Base-by-base conservation (phyloP, 2,113 vertebrate species). In the Dolichotis patagonum region DNA sequence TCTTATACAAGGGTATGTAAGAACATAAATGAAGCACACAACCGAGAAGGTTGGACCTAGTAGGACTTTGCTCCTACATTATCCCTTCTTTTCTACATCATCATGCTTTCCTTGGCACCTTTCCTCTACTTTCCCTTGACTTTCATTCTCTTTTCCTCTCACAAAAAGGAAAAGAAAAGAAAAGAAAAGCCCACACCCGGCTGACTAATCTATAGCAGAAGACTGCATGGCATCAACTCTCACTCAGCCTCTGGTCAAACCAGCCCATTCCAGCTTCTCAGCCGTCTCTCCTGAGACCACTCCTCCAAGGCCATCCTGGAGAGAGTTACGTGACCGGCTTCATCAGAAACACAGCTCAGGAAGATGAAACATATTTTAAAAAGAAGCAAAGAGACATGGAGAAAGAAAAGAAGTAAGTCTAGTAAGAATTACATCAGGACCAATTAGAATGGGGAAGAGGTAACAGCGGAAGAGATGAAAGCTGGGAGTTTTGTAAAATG, bases 1-100 rank as follows among this genome's bases (percentile, higher is more conserved):
- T 67, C n/a, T 94, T 62, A 78, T 65, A 92, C 60, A 54, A 7
- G 17, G 1, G 54, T 88, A 38, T 80, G 8, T 35, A 85, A 80
- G 92, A 94, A 22, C 24, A 52, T 75, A 91, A 84, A 93, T 62
- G 43, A 90, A 94, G 38, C 24, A 82, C 67, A 88, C n/a, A 71
- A 78, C 0, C 41, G 9, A 83, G 87, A 69, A 93, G 30, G 22
- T 5, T 43, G 41, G 82, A 43, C 67, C 8, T 35, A 52, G 49
- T 54, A n/a, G 67, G 69, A 71, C 69, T 22, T 41, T n/a, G 38
- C 69, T 10, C 69, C 69, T 85, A 97, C 77, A 73, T 84, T 84
- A 78, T 63, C 75, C 65, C 35, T 65, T 89, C 41, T 54, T 58
- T 71, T 82, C 81, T 60, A 78, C 32, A 94, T 93, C 54, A 81